Conservation (phyloP, 2,797 vertebrate species). For the Alfaro cultratus region DNA sequence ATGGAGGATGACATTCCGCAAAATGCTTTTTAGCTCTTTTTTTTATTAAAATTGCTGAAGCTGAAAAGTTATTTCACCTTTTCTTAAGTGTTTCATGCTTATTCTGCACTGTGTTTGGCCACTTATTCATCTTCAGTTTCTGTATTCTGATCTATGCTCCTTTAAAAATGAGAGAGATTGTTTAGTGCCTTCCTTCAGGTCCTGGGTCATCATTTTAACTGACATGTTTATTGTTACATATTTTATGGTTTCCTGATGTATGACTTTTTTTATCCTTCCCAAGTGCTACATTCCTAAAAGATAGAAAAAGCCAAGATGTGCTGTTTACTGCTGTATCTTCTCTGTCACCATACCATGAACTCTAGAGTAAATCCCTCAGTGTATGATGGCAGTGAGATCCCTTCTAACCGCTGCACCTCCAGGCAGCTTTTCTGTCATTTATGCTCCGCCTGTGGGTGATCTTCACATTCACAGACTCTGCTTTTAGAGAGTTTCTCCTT, state of each 20-base stretch:
- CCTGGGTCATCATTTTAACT: neutral
- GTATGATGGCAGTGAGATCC: slow-evolving; percentile 17
- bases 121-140: neutral
- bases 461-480: slow-evolving; percentile 46
- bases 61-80: neutral
- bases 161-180: neutral
- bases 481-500: slow-evolving; percentile 39
- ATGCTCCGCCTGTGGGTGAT: slow-evolving; percentile 39
- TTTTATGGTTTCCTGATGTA: neutral
- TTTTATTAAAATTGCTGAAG: neutral
- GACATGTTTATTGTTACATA: neutral
- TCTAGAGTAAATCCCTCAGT: slow-evolving; percentile 18
- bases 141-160: neutral
- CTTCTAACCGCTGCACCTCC: slow-evolving; percentile 16
- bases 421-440: slow-evolving; percentile 33
- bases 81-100: neutral
- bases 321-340: neutral
- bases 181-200: neutral
- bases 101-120: slow-evolving; percentile 5
- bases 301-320: neutral
- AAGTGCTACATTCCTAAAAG: neutral
- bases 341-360: slow-evolving; percentile 16
- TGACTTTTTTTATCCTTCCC: neutral
- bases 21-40: neutral
- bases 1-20: neutral